phyloP scores from a whole-genome alignment of 2,797 vertebrate genomes.

The Clarias platycephalus region DNA sequence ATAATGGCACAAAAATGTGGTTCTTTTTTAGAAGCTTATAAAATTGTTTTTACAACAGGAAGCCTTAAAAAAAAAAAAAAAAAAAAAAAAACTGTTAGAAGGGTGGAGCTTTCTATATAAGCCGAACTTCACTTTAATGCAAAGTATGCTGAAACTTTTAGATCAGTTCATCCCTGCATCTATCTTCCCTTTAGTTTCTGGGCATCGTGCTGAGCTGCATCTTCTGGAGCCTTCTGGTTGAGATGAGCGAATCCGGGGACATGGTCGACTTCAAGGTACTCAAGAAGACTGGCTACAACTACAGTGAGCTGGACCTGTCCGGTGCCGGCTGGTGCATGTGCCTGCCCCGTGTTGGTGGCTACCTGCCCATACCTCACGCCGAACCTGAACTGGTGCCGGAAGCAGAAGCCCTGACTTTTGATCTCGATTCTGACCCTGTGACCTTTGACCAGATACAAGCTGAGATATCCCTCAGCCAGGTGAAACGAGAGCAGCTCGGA shows the following conservation, averaged over 20 bases:
- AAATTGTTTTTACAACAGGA: not conserved
- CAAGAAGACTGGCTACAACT: constrained; percentile 67
- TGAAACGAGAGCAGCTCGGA: constrained; percentile 62
- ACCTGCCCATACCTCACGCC: constrained; percentile 74
- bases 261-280: constrained; percentile 78
- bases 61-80: not conserved
- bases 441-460: constrained; percentile 70
- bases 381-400: constrained; percentile 57
- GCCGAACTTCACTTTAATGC: not conserved
- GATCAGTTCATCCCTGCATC: not conserved
- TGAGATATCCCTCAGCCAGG: constrained; percentile 63
- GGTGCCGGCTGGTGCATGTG: constrained; percentile 89
- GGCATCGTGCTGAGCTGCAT: constrained; percentile 82
- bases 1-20: not conserved
- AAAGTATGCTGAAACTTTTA: not conserved
- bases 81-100: not conserved
- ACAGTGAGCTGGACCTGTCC: constrained; percentile 76
- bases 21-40: too few species aligned
- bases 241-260: constrained; percentile 77
- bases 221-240: constrained; percentile 85
- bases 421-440: constrained; percentile 57
- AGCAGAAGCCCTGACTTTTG: constrained; percentile 59
- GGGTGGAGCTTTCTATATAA: not conserved
- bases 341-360: constrained; percentile 83
- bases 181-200: constrained; percentile 68